phyloP scores from a whole-genome alignment of 2,113 vertebrate genomes.

The Odontophorus gujanensis region DNA sequence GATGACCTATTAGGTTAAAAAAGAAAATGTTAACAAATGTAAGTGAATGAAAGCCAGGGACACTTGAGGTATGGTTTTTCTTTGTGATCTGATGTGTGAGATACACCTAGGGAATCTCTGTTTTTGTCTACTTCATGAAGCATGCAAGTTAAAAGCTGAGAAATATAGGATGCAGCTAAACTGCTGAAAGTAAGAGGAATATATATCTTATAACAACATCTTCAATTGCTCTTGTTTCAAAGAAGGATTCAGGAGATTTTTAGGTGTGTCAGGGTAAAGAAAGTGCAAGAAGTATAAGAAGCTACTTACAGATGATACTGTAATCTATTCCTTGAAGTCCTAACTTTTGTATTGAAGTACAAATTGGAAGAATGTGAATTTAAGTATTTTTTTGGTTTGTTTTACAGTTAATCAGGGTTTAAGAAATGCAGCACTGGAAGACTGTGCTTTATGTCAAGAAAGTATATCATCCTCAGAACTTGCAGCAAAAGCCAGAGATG shows the following conservation, averaged over 20 bases:
- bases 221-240: neutral
- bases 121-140: neutral
- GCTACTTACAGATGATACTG: neutral
- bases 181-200: neutral
- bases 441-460: constrained; percentile 96
- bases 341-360: neutral
- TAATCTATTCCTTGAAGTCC: neutral
- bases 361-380: neutral
- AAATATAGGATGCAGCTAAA: neutral
- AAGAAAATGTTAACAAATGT: neutral
- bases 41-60: neutral
- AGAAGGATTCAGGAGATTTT: neutral
- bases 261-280: neutral
- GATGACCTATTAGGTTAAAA: neutral
- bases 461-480: constrained; percentile 91
- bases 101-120: neutral
- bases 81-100: neutral
- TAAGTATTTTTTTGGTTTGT: neutral
- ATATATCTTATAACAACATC: neutral
- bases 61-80: neutral
- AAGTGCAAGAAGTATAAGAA: neutral
- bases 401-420: constrained; percentile 83
- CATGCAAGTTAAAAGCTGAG: neutral
- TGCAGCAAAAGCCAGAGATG: constrained; percentile 90
- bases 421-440: constrained; percentile 88